phyloP scores from a whole-genome alignment of 2,797 vertebrate genomes.

The Sarcoramphus papa region DNA sequence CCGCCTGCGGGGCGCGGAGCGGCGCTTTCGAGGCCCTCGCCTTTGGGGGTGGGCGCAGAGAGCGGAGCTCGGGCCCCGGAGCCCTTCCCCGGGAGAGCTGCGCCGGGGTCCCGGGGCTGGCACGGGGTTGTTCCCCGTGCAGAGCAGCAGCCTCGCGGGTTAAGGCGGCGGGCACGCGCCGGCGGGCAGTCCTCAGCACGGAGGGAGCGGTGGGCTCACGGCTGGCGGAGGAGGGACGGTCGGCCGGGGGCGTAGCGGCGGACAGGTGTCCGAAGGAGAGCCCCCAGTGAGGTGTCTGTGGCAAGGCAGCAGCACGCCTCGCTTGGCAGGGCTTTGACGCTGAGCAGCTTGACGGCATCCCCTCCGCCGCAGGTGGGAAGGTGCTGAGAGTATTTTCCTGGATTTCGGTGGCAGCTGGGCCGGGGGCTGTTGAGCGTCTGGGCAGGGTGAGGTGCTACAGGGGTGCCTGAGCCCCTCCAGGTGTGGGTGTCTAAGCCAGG shows the following conservation, averaged over 20 bases:
- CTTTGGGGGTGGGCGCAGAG: no score
- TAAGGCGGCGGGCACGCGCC: background rate
- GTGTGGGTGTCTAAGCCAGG: background rate
- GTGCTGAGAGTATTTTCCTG: background rate
- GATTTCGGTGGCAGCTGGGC: background rate
- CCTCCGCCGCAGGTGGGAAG: background rate
- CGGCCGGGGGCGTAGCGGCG: no score
- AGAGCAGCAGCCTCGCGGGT: background rate
- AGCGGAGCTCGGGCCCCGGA: no score
- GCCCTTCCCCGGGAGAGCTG: background rate
- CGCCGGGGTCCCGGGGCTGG: no score
- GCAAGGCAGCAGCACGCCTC: background rate
- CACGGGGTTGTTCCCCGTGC: background rate
- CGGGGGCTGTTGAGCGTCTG: fast-evolving
- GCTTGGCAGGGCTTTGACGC: background rate
- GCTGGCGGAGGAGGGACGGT: background rate
- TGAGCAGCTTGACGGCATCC: background rate
- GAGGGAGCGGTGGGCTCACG: no score
- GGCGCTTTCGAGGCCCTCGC: background rate
- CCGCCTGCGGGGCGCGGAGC: no score
- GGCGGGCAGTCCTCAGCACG: background rate
- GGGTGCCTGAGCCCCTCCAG: background rate
- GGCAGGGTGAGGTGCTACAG: background rate
- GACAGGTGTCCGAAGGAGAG: background rate
- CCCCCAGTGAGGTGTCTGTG: background rate